phyloP scores from a whole-genome alignment of 1,140 invertebrate genomes.

The Brachionus koreanus region DNA sequence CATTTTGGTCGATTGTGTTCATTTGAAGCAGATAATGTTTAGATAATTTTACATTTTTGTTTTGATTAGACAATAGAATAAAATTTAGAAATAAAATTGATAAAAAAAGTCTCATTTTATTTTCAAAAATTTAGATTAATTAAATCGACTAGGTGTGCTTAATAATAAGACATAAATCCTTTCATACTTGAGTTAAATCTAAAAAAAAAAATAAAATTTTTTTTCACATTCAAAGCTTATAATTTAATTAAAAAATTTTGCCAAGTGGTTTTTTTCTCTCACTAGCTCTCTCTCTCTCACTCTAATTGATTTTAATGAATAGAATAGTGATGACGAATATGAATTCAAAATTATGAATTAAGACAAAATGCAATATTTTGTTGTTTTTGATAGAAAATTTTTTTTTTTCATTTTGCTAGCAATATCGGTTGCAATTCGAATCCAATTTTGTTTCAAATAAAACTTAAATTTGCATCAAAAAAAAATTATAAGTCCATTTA shows the following conservation, averaged over 20 bases:
- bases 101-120: slow-evolving; percentile 5
- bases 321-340: slow-evolving; percentile 7
- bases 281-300: too few relatives aligned
- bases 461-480: neutral
- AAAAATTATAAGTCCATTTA: neutral
- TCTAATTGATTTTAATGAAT: neutral
- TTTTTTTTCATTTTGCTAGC: too few relatives aligned
- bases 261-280: neutral
- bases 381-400: neutral
- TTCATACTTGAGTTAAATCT: neutral
- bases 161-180: neutral
- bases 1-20: neutral
- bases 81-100: neutral
- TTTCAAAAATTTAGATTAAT: neutral
- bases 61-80: neutral
- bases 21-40: slow-evolving; percentile 10
- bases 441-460: neutral
- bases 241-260: neutral
- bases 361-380: neutral
- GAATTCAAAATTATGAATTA: neutral
- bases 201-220: neutral
- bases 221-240: neutral
- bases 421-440: neutral
- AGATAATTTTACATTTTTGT: neutral
- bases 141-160: neutral